A percentile compares a stretch with the other conserved stretches of the same genome.
Evolutionary conservation across 2,113 vertebrate genomes (phyloP).

Genomic region (Oryzias celebensis): DNA sequence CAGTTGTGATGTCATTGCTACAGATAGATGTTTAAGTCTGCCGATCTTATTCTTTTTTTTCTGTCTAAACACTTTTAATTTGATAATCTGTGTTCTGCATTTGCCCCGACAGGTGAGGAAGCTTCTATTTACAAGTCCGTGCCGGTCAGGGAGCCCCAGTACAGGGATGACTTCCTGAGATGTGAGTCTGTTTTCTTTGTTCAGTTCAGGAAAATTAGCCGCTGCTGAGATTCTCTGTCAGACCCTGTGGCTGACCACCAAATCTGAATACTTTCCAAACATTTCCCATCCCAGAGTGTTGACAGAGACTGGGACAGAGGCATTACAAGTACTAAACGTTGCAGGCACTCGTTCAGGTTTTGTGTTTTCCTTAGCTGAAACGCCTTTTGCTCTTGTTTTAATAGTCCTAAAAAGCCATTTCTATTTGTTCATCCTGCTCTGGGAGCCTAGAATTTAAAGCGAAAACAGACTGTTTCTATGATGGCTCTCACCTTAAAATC

Average conservation of each 20-base stretch:
- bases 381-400: too few relatives aligned
- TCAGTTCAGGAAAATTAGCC: slow-evolving; percentile 31
- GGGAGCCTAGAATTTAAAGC: not conserved
- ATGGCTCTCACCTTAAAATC: slow-evolving; percentile 1
- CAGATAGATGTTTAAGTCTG: not conserved
- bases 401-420: too few relatives aligned
- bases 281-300: slow-evolving; percentile 12
- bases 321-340: not conserved
- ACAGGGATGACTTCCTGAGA: slow-evolving; percentile 77
- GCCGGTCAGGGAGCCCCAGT: slow-evolving; percentile 64
- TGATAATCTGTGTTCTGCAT: not conserved
- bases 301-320: slow-evolving; percentile 31
- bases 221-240: slow-evolving; percentile 44
- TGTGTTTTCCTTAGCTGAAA: slow-evolving; percentile 2
- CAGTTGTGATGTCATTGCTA: too few relatives aligned
- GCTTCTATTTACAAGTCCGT: slow-evolving; percentile 67
- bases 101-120: slow-evolving; percentile 59
- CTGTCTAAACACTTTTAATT: too few relatives aligned
- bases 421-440: not conserved
- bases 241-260: slow-evolving; percentile 50
- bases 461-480: not conserved
- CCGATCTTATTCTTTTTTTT: not conserved
- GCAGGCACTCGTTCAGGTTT: slow-evolving; percentile 5
- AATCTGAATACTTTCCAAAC: slow-evolving; percentile 11
- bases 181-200: slow-evolving; percentile 69